Evolutionary conservation across 2,113 vertebrate species (phyloP).

Genomic region (Microcebus griseorufus): DNA sequence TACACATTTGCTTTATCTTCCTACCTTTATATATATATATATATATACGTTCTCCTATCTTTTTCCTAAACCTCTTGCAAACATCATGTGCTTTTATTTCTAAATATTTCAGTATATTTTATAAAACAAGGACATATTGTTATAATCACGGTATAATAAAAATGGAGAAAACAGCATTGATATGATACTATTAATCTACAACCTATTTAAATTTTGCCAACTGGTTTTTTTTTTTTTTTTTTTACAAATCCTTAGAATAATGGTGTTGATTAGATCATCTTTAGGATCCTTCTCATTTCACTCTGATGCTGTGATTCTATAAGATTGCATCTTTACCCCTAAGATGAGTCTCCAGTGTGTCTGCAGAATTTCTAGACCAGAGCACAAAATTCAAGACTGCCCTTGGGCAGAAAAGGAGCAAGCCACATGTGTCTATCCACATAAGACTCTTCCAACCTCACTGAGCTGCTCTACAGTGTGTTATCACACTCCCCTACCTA

Average conservation of each 20-base stretch:
- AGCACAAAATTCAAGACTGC: not conserved
- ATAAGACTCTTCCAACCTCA: not conserved
- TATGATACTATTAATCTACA: not conserved
- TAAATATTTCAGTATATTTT: not conserved
- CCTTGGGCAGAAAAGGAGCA: not conserved
- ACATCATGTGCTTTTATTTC: not conserved
- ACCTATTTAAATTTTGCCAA: not conserved
- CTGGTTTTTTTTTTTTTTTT: not conserved
- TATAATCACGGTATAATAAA: not conserved
- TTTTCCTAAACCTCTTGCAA: not conserved
- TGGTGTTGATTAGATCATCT: not conserved
- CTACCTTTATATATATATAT: not conserved
- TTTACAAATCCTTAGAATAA: not conserved
- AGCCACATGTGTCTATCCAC: not conserved
- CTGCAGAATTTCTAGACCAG: not conserved
- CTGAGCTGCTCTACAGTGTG: not conserved
- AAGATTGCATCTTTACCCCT: not conserved
- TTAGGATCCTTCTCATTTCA: not conserved
- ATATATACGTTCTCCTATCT: not conserved
- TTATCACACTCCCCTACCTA: not conserved
- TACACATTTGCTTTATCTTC: not conserved
- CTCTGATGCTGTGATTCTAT: not conserved
- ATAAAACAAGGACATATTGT: not conserved
- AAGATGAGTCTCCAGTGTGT: not conserved
- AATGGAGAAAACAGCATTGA: constrained; percentile 18